Percentiles rank a stretch among this genome's conserved stretches.
These are phyloP conservation scores for Papilio gigon DNA, from an alignment of 2,888 invertebrate species.

Conservation along the genomic window DNA sequence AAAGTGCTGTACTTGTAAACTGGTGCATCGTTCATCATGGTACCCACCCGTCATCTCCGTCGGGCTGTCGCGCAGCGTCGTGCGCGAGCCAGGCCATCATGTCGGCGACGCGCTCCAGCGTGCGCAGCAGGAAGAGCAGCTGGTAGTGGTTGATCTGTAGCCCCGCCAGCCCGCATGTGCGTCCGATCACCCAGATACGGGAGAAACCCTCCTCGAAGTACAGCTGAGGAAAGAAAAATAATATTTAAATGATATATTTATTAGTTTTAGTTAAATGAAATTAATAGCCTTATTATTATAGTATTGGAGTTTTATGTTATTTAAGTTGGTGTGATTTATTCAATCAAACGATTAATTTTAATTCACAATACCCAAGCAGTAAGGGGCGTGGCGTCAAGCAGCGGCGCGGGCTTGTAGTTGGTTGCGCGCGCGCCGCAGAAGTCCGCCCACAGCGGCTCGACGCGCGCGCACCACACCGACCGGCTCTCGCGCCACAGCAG, in stretches of 20 bases:
- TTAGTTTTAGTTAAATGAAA: too few species aligned
- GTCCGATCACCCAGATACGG: slow-evolving; percentile 90
- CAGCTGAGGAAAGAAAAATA: slow-evolving; percentile 51
- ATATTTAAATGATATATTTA: too few species aligned
- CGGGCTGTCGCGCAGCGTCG: slow-evolving; percentile 87
- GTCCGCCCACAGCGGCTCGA: slow-evolving; percentile 97
- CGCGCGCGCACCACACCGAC: slow-evolving; percentile 92
- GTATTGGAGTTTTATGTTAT: too few species aligned
- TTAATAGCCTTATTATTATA: too few species aligned
- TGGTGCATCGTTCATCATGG: not conserved
- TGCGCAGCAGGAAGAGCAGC: slow-evolving; percentile 92
- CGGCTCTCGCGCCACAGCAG: slow-evolving; percentile 92
- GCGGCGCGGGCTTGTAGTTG: slow-evolving; percentile 87
- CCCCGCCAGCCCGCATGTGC: slow-evolving; percentile 92
- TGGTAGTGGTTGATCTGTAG: slow-evolving; percentile 97
- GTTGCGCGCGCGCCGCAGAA: slow-evolving; percentile 93
- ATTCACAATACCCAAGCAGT: slow-evolving; percentile 91
- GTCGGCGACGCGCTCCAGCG: slow-evolving; percentile 91
- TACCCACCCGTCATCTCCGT: slow-evolving; percentile 66
- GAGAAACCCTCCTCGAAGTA: slow-evolving; percentile 79
- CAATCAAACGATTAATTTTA: too few species aligned
- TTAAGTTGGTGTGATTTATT: too few species aligned
- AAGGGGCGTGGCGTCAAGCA: slow-evolving; percentile 93
- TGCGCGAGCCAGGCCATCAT: slow-evolving; percentile 89
- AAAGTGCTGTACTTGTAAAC: too few species aligned